Evolutionary conservation across 2,888 invertebrate genomes (phyloP), one percentile per base, ranked within the genome.

Genomic region (Dasysyrphus tricinctus): DNA sequence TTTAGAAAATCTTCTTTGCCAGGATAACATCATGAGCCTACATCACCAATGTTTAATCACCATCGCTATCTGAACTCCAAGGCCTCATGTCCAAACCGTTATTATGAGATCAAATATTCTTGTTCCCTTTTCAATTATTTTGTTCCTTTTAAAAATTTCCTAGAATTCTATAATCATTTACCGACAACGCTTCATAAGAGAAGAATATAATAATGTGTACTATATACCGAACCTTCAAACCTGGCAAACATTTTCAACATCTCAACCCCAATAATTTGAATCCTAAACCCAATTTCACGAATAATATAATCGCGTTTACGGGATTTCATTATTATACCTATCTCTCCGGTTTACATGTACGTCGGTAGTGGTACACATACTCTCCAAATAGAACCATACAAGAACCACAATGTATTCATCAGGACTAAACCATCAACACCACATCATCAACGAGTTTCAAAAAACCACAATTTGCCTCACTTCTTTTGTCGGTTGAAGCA

Each of bases 391-490:
- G 70, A 70, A 80, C 42, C 75, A 72, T 74, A 51, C 42, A 74
- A 69, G 73, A 74, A 80, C 83, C 80, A 65, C 84, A 84, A 84
- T 67, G 84, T 76, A 80, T 80, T 73, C 84, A 76, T 84, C 80
- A 69, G 76, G 72, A 76, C 80, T 49, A 72, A 80, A 73, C 80
- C 84, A 80, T 73, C 67, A 59, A 69, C 72, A 85, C 80, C 80
- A 63, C 76, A 77, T 76, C 72, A 80, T 80, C 72, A 70, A 63
- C 67, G 80, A 85, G 72, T 80, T 85, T 61, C 73, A 24, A 80
- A 80, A 84, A 76, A 69, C 80, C 84, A 76, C 77, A 73, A 47
- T 73, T 57, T 65, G 73, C 78, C 56, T 69, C 49, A 51, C 56
- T 56, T 12, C 49, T n/a, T 63, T 49, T 29, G 67, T 39, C 14